Base-by-base conservation (phyloP, 2,888 invertebrate species). In the Acleris sparsana region DNA sequence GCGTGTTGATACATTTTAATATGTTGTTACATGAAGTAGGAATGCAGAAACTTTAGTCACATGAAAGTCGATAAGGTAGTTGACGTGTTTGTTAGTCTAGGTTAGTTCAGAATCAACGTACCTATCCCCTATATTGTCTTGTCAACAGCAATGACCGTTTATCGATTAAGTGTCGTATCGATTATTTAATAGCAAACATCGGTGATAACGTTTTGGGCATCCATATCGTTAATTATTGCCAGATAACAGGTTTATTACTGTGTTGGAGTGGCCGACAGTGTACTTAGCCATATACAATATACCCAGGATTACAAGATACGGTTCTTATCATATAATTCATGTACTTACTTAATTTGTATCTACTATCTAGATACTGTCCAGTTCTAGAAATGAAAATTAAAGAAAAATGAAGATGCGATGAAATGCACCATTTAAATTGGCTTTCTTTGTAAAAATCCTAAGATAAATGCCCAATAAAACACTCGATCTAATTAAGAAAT, bases 181-280 rank as follows among this genome's bases (percentile, higher is more conserved):
- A 92, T 92, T 92, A 90, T 92, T 92, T 88, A 92, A 92, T 88
- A 89, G 88, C 89, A 88, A 91, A 92, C 85, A 90, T 78, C 77
- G 79, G 69, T 80, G 92, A 92, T 92, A 92, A 87, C 81, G 80
- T 80, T 86, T 90, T 85, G 83, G 87, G 85, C 77, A 91, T 89
- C 82, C 77, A 78, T 83, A 84, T 83, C 91, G 83, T 82, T 92
- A 92, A 92, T 92, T 92, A 92, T 88, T 88, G 80, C 80, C 72
- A 85, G 92, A 92, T 92, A 92, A 86, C 86, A 78, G 72, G 80
- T 77, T 87, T 89, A 87, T 89, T 84, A 87, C 85, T 78, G 79
- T 77, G 74, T 74, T 84, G 76, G 77, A 88, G 86, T 87, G 84
- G 80, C 77, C 80, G 77, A 86, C 84, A 85, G 82, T 83, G 82